A percentile compares a stretch with the other conserved stretches of the same genome.
phyloP scores from a whole-genome alignment of 1,140 invertebrate species.

The Brachystomella parvula region DNA sequence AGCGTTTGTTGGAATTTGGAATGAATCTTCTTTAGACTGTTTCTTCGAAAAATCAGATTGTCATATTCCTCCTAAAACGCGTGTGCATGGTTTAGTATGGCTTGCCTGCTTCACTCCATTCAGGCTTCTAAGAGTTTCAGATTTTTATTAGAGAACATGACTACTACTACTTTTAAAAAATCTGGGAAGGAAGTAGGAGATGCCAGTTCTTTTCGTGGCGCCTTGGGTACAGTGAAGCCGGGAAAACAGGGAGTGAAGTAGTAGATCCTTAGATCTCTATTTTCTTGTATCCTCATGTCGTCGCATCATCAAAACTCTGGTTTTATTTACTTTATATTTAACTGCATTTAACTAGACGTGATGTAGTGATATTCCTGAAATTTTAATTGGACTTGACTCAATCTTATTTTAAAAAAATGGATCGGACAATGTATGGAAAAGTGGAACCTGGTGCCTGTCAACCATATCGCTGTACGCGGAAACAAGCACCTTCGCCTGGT shows the following conservation, averaged over 20 bases:
- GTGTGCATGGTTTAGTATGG: too few relatives aligned
- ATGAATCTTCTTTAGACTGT: too few relatives aligned
- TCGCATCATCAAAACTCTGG: background rate
- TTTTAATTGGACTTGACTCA: background rate
- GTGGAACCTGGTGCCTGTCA: conserved; percentile 66
- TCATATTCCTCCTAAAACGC: too few relatives aligned
- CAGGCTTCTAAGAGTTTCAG: background rate
- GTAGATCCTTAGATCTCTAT: background rate
- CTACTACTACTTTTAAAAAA: background rate
- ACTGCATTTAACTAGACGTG: background rate
- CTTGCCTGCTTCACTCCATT: background rate
- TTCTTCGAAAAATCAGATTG: too few relatives aligned
- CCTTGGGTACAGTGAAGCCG: background rate
- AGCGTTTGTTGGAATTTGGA: too few relatives aligned
- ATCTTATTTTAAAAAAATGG: conserved; percentile 48
- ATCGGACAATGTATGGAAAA: conserved; percentile 77
- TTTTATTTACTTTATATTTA: background rate
- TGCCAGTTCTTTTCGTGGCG: background rate
- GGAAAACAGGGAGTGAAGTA: background rate
- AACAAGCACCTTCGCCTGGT: conserved; percentile 69
- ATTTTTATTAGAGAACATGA: background rate
- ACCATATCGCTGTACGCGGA: conserved; percentile 67
- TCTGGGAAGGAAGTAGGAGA: background rate
- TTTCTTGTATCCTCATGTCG: too few relatives aligned
- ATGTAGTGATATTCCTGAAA: background rate